Conservation (phyloP, 2,888 invertebrate genomes). For the Athrips mouffetella region DNA sequence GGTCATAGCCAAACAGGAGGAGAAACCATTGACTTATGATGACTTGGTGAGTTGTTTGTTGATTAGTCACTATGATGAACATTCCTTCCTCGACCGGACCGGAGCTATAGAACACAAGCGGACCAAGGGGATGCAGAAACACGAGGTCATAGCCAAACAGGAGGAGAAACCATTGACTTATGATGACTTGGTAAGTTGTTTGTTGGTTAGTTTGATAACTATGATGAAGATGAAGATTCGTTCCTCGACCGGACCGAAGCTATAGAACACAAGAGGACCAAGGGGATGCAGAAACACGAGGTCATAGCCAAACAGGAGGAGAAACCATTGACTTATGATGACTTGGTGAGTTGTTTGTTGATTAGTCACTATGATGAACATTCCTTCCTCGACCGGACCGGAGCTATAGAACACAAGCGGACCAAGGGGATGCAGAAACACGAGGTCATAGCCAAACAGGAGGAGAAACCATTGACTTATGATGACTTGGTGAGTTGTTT, state of each 20-base stretch:
- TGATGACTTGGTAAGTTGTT: no score
- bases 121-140: no score
- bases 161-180: no score
- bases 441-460: constrained; percentile 74
- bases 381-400: constrained; percentile 96
- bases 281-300: constrained; percentile 83
- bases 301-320: constrained; percentile 74
- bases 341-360: constrained; percentile 82
- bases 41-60: no score
- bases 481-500: constrained; percentile 82
- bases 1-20: no score
- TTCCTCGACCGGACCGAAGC: constrained; percentile 97
- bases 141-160: no score
- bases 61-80: no score
- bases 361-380: constrained; percentile 98
- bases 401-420: constrained; percentile 92
- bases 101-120: no score
- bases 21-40: no score
- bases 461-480: constrained; percentile 76
- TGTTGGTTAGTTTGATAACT: no score
- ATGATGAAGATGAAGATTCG: constrained; percentile 96
- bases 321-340: constrained; percentile 79
- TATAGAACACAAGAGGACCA: constrained; percentile 90
- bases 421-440: constrained; percentile 84
- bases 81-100: no score